Base-by-base conservation (phyloP, 2,888 invertebrate species). In the Clusia tigrina region DNA sequence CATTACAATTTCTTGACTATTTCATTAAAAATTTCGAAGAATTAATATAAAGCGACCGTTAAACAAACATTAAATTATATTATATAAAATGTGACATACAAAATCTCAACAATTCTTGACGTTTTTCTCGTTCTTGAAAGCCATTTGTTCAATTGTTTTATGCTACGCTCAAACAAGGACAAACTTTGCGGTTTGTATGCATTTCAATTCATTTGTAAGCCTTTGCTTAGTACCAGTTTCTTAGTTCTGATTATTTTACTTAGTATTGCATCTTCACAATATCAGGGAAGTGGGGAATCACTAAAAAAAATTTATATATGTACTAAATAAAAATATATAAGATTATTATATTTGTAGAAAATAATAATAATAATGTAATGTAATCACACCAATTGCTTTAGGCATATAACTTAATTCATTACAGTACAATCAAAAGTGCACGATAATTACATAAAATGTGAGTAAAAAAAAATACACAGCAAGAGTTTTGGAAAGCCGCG, bases 331-430 rank as follows among this genome's bases (percentile, higher is more conserved):
- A 48, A 48, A 48, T 18, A 20, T 20, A 48, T 48, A 48, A 48
- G 5, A 20, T 6, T 32, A 32, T 32, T 6, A 9, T 32, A 6
- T 32, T 15, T 24, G 54, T 54, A 58, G 48, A 24, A 54, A 73
- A 70, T 66, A 58, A 73, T 71, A 67, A 67, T 66, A 65, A 69
- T 71, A 69, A 64, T 58, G 65, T 66, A 69, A 58, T 58, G 66
- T 68, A 71, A 78, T 78, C 77, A 77, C 77, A 78, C 74, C 76
- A 63, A 76, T 74, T 68, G 68, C 66, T 77, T 74, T 72, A 71
- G 23, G 18, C 62, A 70, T 74, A 71, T 63, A n/a, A 59, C 62
- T 68, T 74, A 74, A 67, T 68, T n/a, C 60, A 58, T 26, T 66
- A 63, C 60, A 69, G 46, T 63, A 73, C 64, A 66, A 61, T 66